phyloP scores from a whole-genome alignment of 2,113 vertebrate species.

The Phoenicopterus ruber region DNA sequence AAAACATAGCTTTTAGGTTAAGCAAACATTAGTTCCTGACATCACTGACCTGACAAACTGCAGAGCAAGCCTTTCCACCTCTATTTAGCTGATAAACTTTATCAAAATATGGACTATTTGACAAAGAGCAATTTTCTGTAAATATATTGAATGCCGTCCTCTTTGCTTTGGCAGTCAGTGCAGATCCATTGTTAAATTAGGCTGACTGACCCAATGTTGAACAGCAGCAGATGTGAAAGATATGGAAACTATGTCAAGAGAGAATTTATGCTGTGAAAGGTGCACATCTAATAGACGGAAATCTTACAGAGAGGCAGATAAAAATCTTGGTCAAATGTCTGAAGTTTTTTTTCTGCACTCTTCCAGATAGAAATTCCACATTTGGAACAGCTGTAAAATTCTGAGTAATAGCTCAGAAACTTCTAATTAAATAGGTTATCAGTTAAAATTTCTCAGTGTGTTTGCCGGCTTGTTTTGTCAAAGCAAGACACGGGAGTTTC shows the following conservation, averaged over 20 bases:
- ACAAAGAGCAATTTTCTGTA: conserved; percentile 64
- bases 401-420: background rate
- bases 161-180: conserved; percentile 47
- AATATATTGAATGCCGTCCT: conserved; percentile 52
- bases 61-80: conserved; percentile 71
- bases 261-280: background rate
- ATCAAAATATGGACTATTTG: conserved; percentile 51
- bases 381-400: background rate
- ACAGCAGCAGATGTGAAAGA: conserved; percentile 49
- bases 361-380: background rate
- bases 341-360: background rate
- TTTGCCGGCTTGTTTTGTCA: background rate
- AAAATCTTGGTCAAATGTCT: background rate
- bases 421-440: background rate
- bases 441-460: background rate
- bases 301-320: background rate
- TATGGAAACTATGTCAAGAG: background rate
- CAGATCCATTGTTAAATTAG: conserved; percentile 47
- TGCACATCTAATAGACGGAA: background rate
- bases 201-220: conserved; percentile 28
- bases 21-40: conserved; percentile 68
- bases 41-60: conserved; percentile 53
- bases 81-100: conserved; percentile 64
- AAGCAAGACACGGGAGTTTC: background rate
- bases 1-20: conserved; percentile 69